Evolutionary conservation across 2,113 vertebrate species (phyloP), one percentile per base, ranked within the genome.

Genomic region (Oostethus manadensis): DNA sequence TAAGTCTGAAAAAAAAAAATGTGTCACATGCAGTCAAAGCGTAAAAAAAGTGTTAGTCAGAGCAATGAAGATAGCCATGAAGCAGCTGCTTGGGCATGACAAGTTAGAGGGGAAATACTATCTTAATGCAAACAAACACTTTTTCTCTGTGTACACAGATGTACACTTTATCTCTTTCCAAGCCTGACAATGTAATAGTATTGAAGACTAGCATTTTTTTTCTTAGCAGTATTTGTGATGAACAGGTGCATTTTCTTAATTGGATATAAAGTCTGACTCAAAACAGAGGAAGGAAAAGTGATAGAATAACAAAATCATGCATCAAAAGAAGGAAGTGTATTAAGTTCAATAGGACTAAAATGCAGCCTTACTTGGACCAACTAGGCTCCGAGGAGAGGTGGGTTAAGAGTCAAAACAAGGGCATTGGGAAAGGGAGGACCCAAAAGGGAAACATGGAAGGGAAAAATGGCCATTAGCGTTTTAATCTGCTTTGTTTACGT

Each of bases 341-440:
- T 71, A 62, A 78, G 73, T 63, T 80, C 68, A 66, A 72, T 60
- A 38, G 73, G 71, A 70, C 53, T 73, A 75, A 79, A 84, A 81
- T 55, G 53, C 64, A 79, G 70, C 81, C 93, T 94, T 95, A 96
- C 93, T 94, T 95, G 93, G 89, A 93, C 91, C 91, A 92, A 93
- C 93, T 94, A 94, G 85, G 76, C 75, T 94, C 89, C 93, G 87
- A 84, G 89, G 87, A 87, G 81, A 88, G 90, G 79, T 88, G 87
- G 88, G 89, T 82, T 79, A 84, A 35, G 84, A 84, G 87, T 92
- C 87, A 93, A 86, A 88, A 90, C 77, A 86, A 63, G 70, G 77
- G 63, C 45, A 86, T 82, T 64, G 79, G 86, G 87, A 82, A 86
- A 69, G 71, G 43, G 54, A 80, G 81, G 29, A 9, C 17, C 40